Evolutionary conservation across 2,113 vertebrate genomes (phyloP).

Genomic region (Artemisiospiza belli): DNA sequence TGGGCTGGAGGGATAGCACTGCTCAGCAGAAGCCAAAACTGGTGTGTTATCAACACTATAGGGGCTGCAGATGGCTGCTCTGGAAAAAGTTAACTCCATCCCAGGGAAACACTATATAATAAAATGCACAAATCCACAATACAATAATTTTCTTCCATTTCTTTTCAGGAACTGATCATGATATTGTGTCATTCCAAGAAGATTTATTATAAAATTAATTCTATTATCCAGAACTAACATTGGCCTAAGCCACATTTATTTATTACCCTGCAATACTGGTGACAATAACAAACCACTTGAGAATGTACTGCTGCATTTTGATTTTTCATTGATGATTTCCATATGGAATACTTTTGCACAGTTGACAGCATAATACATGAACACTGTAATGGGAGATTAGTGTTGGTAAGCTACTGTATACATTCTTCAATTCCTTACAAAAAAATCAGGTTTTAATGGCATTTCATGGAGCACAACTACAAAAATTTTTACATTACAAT

Average conservation of each 20-base stretch:
- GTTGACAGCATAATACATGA: slow-evolving; percentile 1
- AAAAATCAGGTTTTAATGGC: neutral
- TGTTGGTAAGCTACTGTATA: slow-evolving; percentile 29
- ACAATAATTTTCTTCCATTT: neutral
- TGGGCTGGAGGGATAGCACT: neutral
- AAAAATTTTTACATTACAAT: neutral
- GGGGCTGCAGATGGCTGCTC: neutral
- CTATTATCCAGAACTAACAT: neutral
- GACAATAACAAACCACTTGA: neutral
- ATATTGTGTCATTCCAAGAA: neutral
- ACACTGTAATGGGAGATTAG: slow-evolving; percentile 44
- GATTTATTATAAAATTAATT: neutral
- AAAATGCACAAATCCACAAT: neutral
- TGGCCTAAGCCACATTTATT: neutral
- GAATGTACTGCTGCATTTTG: neutral
- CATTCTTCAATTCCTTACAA: neutral
- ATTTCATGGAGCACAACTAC: neutral
- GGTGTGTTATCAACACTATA: neutral
- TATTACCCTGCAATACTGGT: neutral
- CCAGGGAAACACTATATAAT: neutral
- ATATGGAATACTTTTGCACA: neutral
- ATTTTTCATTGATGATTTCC: neutral
- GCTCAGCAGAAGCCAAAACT: neutral
- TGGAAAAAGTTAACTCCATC: neutral
- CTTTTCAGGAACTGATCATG: neutral